phyloP scores from a whole-genome alignment of 2,113 vertebrate species.

The Sarotherodon lohbergeri region DNA sequence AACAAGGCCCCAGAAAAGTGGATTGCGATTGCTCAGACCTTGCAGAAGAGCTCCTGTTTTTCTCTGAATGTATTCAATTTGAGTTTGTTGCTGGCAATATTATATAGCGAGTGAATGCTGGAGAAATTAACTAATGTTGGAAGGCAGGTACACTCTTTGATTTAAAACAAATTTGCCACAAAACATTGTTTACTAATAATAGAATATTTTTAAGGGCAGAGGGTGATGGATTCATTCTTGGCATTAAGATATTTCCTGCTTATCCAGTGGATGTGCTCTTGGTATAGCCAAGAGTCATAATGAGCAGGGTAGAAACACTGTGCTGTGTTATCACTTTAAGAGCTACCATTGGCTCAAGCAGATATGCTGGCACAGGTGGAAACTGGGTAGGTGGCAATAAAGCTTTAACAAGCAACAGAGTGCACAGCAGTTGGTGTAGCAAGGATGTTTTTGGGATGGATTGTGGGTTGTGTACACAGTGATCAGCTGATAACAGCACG shows the following conservation, averaged over 20 bases:
- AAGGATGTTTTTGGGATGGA: background rate
- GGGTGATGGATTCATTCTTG: background rate
- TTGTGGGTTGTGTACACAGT: background rate
- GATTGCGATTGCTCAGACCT: background rate
- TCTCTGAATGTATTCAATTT: background rate
- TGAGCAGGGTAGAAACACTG: constrained; percentile 33
- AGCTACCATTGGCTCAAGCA: constrained; percentile 43
- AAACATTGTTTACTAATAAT: constrained; percentile 23
- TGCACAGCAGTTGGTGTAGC: background rate
- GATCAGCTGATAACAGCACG: constrained; percentile 9
- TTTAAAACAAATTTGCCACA: constrained; percentile 16
- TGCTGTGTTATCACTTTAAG: constrained; percentile 48
- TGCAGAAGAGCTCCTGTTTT: background rate
- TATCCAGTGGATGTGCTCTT: constrained; percentile 21
- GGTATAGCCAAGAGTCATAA: constrained; percentile 28
- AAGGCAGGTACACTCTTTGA: background rate
- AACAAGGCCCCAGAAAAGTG: background rate
- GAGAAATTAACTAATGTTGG: constrained; percentile 15
- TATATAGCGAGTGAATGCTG: background rate
- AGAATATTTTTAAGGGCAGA: constrained; percentile 5
- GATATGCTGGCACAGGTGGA: constrained; percentile 46
- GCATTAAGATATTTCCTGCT: constrained; percentile 28
- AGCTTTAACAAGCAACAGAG: constrained; percentile 38
- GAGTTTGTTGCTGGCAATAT: background rate
- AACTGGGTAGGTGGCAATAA: constrained; percentile 47